phyloP scores from a whole-genome alignment of 1,140 invertebrate species.

The Tribolium castaneum region DNA sequence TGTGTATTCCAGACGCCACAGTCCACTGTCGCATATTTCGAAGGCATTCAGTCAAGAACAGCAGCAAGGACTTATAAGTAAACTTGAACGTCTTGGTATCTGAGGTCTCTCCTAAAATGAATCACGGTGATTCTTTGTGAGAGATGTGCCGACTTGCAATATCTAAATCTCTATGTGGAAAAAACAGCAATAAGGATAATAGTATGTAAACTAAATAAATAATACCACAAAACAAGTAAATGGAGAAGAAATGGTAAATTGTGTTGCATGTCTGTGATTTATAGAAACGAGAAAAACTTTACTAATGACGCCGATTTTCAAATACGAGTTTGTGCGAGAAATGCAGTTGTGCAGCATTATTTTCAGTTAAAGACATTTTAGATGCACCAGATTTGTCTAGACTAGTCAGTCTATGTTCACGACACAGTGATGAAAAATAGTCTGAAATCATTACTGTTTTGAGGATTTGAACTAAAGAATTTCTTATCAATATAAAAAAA shows the following conservation, averaged over 20 bases:
- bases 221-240: background rate
- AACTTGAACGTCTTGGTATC: conserved; percentile 10
- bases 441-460: no score
- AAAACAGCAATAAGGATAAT: background rate
- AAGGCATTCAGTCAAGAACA: conserved; percentile 2
- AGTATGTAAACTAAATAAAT: background rate
- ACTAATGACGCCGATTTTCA: background rate
- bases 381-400: no score
- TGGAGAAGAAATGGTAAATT: background rate
- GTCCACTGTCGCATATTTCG: background rate
- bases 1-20: background rate
- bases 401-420: no score
- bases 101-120: conserved; percentile 7
- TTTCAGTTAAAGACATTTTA: no score
- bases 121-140: background rate
- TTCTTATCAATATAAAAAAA: no score
- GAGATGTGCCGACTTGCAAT: background rate
- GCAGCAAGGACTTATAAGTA: conserved; percentile 19
- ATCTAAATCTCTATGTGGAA: background rate
- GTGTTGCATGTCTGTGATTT: background rate
- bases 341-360: no score
- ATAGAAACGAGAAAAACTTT: background rate
- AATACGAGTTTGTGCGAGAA: no score
- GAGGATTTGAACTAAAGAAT: no score
- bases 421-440: no score